Evolutionary conservation across 2,797 vertebrate species (phyloP).

Genomic region (Antennarius maculatus): DNA sequence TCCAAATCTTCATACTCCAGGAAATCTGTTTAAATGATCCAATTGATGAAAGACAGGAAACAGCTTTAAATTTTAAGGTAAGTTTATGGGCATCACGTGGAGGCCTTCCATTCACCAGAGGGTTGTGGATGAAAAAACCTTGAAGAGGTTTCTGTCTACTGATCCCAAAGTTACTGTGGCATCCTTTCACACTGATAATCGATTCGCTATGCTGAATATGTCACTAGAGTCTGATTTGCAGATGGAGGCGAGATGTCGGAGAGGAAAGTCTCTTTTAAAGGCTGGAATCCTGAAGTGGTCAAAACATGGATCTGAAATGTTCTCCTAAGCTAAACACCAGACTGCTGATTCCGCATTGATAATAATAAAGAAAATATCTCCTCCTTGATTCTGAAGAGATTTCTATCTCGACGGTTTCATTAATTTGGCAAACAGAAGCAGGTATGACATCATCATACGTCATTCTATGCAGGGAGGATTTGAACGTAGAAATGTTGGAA

Average conservation of each 20-base stretch:
- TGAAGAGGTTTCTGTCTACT: slow-evolving; percentile 24
- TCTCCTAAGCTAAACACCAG: too few species aligned
- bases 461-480: too few species aligned
- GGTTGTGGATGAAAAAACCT: slow-evolving; percentile 6
- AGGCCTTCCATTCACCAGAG: slow-evolving; percentile 3
- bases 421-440: background rate
- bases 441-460: too few species aligned
- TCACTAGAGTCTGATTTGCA: slow-evolving; percentile 42
- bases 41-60: too few species aligned
- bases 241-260: slow-evolving; percentile 61
- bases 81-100: background rate
- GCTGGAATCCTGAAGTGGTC: slow-evolving; percentile 30
- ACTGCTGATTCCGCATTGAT: too few species aligned
- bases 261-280: slow-evolving; percentile 11
- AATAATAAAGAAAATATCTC: background rate
- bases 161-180: slow-evolving; percentile 26
- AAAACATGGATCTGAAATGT: slow-evolving; percentile 9
- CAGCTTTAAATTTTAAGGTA: background rate
- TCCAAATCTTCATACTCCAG: too few species aligned
- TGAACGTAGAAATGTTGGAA: too few species aligned
- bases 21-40: too few species aligned
- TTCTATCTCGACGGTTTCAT: background rate
- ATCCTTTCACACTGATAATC: slow-evolving; percentile 50
- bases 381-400: background rate
- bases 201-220: slow-evolving; percentile 46